Base-by-base conservation (phyloP, 1,140 invertebrate genomes). In the Cydia amplana region DNA sequence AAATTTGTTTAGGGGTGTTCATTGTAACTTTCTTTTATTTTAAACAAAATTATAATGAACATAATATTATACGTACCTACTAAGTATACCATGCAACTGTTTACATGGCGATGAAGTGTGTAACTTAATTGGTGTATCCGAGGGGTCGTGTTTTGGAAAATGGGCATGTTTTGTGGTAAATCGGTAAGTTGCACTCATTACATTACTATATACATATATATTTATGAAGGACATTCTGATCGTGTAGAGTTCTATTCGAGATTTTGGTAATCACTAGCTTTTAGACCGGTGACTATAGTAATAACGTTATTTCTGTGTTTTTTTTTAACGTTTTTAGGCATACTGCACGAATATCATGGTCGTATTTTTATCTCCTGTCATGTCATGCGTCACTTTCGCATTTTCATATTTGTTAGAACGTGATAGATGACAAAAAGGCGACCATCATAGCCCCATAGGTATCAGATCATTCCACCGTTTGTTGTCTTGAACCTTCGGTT, bases 111-210 rank as follows among this genome's bases (percentile, higher is more conserved):
- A 79, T 75, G 74, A 72, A 72, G 80, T 72, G 51, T 80, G 84
- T 86, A 85, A 86, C 85, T 82, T 46, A 16, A 46, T 46, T 75
- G 81, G 82, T 83, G 82, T 86, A 87, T 88, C 84, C 86, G 82
- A 79, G 83, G 82, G 85, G 84, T 85, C 87, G 88, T 91, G 88
- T 87, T 86, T 82, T 88, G 90, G 89, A 92, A 91, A 89, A 87
- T 87, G 78, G 78, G 87, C 88, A 88, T 90, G 89, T 64, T 77
- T 75, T 51, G 77, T 80, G 75, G 76, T 73, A 73, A 49, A 55
- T 76, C 75, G 84, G 88, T 91, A 90, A 91, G 88, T 84, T 83
- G 83, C 83, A 84, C 81, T 83, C 64, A 79, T 73, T 70, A 70
- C n/a, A n/a, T n/a, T n/a, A n/a, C n/a, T n/a, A n/a, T n/a, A n/a